phyloP scores from a whole-genome alignment of 2,797 vertebrate genomes.

The Sparidentex hasta region DNA sequence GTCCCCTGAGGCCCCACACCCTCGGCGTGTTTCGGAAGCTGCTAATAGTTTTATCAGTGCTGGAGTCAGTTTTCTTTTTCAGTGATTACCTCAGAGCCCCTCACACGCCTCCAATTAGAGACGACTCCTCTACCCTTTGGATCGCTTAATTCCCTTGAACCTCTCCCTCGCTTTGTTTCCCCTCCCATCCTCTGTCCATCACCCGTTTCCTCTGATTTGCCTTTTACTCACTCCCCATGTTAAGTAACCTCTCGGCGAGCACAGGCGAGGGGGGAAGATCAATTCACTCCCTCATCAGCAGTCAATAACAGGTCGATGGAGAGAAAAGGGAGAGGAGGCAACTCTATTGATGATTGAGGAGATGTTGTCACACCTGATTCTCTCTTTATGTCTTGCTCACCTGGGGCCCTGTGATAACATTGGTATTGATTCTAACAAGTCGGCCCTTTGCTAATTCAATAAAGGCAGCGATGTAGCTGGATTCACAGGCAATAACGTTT shows the following conservation, averaged over 20 bases:
- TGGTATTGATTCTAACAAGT: slow-evolving; percentile 73
- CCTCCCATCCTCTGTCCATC: slow-evolving; percentile 41
- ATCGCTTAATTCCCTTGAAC: slow-evolving; percentile 63
- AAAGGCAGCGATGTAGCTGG: slow-evolving; percentile 45
- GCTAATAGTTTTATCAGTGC: slow-evolving; percentile 76
- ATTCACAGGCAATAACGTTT: slow-evolving; percentile 68
- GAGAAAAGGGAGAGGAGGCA: slow-evolving; percentile 66
- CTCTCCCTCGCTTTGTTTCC: slow-evolving; percentile 48
- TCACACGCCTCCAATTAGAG: slow-evolving; percentile 74
- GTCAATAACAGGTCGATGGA: slow-evolving; percentile 76
- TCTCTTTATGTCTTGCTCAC: slow-evolving; percentile 76
- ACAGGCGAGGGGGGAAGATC: slow-evolving; percentile 53
- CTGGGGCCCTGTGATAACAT: slow-evolving; percentile 76
- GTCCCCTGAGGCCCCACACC: neutral
- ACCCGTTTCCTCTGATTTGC: slow-evolving; percentile 61
- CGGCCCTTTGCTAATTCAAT: slow-evolving; percentile 69
- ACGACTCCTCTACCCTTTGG: slow-evolving; percentile 61
- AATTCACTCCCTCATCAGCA: slow-evolving; percentile 69
- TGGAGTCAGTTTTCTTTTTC: slow-evolving; percentile 58
- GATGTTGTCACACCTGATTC: slow-evolving; percentile 79
- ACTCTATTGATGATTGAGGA: slow-evolving; percentile 72
- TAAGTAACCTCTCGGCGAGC: slow-evolving; percentile 56
- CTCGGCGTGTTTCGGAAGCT: slow-evolving; percentile 35
- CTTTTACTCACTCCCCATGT: slow-evolving; percentile 54
- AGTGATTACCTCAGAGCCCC: slow-evolving; percentile 75